Conservation (phyloP, 2,113 vertebrate species). For the Syrrhaptes paradoxus region DNA sequence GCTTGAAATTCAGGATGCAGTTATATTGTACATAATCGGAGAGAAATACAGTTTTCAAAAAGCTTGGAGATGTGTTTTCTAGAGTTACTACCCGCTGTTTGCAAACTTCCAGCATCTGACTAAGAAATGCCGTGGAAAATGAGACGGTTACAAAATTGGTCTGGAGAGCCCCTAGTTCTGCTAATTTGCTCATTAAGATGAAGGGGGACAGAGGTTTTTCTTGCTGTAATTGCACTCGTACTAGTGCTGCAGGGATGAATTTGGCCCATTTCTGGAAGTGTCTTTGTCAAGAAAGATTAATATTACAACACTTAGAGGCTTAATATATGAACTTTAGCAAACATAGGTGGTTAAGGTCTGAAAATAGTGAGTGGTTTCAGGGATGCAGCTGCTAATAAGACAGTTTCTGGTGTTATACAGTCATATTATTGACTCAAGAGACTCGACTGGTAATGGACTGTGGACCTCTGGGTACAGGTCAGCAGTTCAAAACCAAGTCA, state of each 20-base stretch:
- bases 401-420: background rate
- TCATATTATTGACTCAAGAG: background rate
- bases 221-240: background rate
- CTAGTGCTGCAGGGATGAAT: background rate
- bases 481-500: background rate
- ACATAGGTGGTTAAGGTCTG: background rate
- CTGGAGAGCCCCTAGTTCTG: background rate
- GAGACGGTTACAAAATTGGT: background rate
- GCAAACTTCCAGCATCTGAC: background rate
- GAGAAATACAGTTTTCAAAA: constrained; percentile 31
- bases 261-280: background rate
- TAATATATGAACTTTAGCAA: background rate
- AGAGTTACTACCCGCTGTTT: background rate
- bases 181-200: background rate
- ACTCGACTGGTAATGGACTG: fast-evolving
- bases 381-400: background rate
- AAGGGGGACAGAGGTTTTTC: background rate
- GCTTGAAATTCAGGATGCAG: constrained; percentile 17
- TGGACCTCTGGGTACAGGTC: background rate
- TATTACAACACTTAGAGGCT: background rate
- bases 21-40: background rate
- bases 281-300: background rate
- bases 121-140: background rate
- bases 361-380: background rate
- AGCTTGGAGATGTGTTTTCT: background rate